Evolutionary conservation across 2,797 vertebrate genomes (phyloP).

Genomic region (Aulostomus chinensis): DNA sequence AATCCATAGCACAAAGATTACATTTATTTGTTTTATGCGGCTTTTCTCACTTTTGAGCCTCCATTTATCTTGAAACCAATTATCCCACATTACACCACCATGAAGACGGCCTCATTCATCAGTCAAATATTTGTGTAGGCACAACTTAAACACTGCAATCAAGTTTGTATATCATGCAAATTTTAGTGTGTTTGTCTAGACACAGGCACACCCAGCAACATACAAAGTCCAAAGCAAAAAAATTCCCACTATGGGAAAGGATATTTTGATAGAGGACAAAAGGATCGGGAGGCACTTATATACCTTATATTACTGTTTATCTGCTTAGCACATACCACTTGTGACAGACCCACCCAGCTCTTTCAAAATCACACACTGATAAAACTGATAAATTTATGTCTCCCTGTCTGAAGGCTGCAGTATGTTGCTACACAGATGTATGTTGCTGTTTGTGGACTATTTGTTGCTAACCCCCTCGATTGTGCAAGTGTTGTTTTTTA

Average conservation of each 20-base stretch:
- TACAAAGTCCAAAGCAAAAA: constrained; percentile 9
- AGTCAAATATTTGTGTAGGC: constrained; percentile 45
- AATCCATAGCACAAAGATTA: too few relatives aligned
- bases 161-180: constrained; percentile 23
- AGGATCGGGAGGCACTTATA: too few relatives aligned
- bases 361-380: constrained; percentile 4
- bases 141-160: constrained; percentile 57
- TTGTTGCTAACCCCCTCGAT: too few relatives aligned
- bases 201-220: constrained; percentile 56
- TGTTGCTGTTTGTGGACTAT: too few relatives aligned
- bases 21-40: too few relatives aligned
- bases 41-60: too few relatives aligned
- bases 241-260: too few relatives aligned
- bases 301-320: too few relatives aligned
- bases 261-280: too few relatives aligned
- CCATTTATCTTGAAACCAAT: constrained; percentile 22
- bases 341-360: constrained; percentile 8
- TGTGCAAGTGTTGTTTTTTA: too few relatives aligned
- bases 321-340: constrained; percentile 3
- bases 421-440: too few relatives aligned
- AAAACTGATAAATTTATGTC: constrained; percentile 4
- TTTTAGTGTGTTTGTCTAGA: constrained; percentile 29
- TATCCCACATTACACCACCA: constrained; percentile 10
- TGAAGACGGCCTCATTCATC: constrained; percentile 35
- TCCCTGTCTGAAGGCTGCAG: too few relatives aligned